Evolutionary conservation across 2,888 invertebrate species (phyloP), one percentile per base, ranked within the genome.

Genomic region (Orgyia antiqua): DNA sequence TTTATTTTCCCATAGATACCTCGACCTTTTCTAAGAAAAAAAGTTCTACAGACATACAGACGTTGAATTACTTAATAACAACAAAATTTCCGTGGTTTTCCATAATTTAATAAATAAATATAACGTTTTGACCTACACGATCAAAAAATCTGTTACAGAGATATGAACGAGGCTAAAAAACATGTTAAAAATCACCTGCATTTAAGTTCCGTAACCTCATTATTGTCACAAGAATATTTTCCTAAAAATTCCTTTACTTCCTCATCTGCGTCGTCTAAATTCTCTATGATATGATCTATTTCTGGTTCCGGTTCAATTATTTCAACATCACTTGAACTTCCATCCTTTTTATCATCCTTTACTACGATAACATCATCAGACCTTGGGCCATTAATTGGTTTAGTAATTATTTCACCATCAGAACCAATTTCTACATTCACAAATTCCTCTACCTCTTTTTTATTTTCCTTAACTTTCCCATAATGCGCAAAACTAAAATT

Each of bases 371-470:
- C 58, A 8, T 73, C 72, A 25, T 69, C 64, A 21, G 58, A 60
- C 17, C 51, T 45, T 2, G 38, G 34, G 21, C 45, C 47, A 15
- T 68, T 63, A 33, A 77, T 51, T 0, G 74, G 68, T 21, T 70
- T 71, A 0, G 78, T 73, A 1, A 76, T 64, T 4, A 79, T 76
- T 40, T 83, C 80, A 0, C 79, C 79, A 26, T 83, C 78, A 0
- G 76, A 75, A n/a, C 75, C 82, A 10, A 82, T 78, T 52, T 83
- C 79, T 0, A 80, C 68, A 52, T 82, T 83, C 1, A 83, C 76
- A 36, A 74, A 76, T 24, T 80, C 80, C 4, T 65, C 61, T 17
- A 52, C 57, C 1, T 49, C 47, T n/a, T 50, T 44, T 21, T 55
- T 53, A 4, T 42, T 39, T 37, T 62, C 53, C 29, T 53, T 53